Evolutionary conservation across 2,888 invertebrate genomes (phyloP).

Genomic region (Plagiodera versicolora): DNA sequence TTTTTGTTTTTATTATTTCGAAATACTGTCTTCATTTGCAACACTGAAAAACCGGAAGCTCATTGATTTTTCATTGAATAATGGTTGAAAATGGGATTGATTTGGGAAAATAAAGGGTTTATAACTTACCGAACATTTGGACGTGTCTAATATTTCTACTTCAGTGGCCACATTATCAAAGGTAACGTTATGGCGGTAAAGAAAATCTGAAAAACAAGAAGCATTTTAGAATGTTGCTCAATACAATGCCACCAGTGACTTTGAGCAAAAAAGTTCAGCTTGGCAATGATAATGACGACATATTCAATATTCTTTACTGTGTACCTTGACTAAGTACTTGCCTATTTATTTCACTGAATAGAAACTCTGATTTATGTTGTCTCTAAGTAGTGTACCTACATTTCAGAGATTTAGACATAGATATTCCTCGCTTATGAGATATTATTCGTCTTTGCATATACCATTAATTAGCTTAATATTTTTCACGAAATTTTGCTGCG

Average conservation of each 20-base stretch:
- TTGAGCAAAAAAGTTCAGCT: no score
- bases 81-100: no score
- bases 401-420: conserved; percentile 26
- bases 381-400: conserved; percentile 20
- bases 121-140: conserved; percentile 75
- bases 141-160: conserved; percentile 79
- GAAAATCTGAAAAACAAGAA: conserved; percentile 70
- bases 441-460: conserved; percentile 9
- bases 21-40: no score
- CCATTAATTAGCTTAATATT: neutral
- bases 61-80: no score
- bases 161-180: conserved; percentile 78
- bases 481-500: neutral
- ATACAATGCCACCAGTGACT: no score
- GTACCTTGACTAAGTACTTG: neutral
- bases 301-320: no score
- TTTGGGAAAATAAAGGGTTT: neutral
- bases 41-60: no score
- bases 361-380: conserved; percentile 27
- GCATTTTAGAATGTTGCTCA: neutral
- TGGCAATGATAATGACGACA: no score
- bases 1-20: no score
- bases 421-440: conserved; percentile 16
- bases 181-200: conserved; percentile 76
- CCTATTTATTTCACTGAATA: conserved; percentile 24